These are phyloP conservation scores for Callorhinus ursinus DNA, from an alignment of 2,113 vertebrate genomes.

Conservation along the genomic window DNA sequence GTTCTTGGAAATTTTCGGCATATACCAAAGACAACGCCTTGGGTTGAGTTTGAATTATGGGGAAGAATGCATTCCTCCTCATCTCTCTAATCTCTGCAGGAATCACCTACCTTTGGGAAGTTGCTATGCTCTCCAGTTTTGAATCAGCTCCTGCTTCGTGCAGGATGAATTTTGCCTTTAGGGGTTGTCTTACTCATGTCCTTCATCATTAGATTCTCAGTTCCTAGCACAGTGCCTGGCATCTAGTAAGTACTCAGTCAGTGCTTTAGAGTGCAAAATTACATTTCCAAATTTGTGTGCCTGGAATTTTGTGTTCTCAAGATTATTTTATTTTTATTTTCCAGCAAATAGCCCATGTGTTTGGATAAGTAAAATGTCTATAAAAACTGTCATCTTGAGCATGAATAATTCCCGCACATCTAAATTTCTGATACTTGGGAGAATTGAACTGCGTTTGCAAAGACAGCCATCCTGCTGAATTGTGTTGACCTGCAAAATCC, in stretches of 20 bases:
- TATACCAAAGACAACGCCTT: neutral
- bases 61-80: neutral
- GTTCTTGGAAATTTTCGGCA: neutral
- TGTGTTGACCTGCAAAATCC: neutral
- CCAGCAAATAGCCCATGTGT: neutral
- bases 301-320: neutral
- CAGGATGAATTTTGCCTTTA: neutral
- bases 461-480: neutral
- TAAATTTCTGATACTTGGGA: slow-evolving; percentile 35
- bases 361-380: neutral
- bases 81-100: neutral
- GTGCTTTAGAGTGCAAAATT: neutral
- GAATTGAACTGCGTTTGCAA: neutral
- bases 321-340: neutral
- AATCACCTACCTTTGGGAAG: neutral
- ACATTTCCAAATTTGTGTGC: neutral
- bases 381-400: neutral
- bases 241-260: neutral
- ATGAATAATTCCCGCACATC: slow-evolving; percentile 13
- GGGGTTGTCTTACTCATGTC: neutral
- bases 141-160: neutral
- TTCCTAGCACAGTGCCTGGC: neutral
- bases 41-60: neutral
- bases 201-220: neutral
- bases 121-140: neutral